phyloP scores from a whole-genome alignment of 2,113 vertebrate genomes.

The Centropus bengalensis region DNA sequence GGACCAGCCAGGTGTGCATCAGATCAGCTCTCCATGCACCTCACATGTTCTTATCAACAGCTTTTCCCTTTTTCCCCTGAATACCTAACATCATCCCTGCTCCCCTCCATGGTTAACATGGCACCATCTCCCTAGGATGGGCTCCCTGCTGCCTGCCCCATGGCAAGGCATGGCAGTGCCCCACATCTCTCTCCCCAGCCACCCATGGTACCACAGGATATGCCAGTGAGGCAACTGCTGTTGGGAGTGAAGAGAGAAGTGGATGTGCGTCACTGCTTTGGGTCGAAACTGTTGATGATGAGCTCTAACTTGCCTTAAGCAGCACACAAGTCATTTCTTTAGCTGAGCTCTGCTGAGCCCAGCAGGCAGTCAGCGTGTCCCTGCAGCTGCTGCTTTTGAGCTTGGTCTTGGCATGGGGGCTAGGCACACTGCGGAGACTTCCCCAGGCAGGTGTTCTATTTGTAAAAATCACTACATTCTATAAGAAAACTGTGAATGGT shows the following conservation, averaged over 20 bases:
- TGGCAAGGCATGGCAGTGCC: neutral
- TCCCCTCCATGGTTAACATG: accelerated
- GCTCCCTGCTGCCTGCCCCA: neutral
- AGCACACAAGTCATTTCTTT: neutral
- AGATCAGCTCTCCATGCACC: neutral
- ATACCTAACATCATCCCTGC: neutral
- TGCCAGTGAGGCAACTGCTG: neutral
- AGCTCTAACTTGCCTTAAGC: neutral
- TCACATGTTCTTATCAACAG: accelerated
- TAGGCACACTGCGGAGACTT: neutral
- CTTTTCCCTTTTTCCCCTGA: neutral
- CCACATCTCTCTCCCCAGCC: neutral
- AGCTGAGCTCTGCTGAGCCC: neutral
- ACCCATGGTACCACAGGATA: neutral
- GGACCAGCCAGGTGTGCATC: neutral
- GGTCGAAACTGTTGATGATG: neutral
- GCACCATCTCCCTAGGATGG: accelerated
- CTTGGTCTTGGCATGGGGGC: neutral
- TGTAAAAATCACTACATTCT: neutral
- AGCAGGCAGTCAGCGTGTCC: accelerated
- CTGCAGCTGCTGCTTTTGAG: neutral
- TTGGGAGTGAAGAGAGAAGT: neutral
- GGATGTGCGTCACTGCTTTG: neutral
- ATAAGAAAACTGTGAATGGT: neutral
- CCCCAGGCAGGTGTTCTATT: neutral